Evolutionary conservation across 1,140 invertebrate species (phyloP), one percentile per base, ranked within the genome.

Genomic region (Trichonephila inaurata): DNA sequence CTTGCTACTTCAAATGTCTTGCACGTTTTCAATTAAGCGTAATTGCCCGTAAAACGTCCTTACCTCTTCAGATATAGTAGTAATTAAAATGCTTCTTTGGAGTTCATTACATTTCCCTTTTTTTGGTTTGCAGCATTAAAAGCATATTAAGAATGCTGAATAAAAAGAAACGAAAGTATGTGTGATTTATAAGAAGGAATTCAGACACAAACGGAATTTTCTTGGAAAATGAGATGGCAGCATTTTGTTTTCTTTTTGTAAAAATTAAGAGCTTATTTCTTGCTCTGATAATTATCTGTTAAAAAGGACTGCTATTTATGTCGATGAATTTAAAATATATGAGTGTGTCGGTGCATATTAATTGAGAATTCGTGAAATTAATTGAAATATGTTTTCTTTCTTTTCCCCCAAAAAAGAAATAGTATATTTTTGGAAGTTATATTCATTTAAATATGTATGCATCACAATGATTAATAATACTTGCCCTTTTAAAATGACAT

Each of bases 1-100:
- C 7, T 10, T n/a, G 86, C 51, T 21, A 44, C 61, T 88, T 88
- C 5, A 88, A 88, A 88, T 88, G 60, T 33, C 62, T 28, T 64
- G 60, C 86, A 88, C 86, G 86, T 88, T 88, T 88, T 88, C 86
- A 64, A 88, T 88, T 88, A 88, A 64, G 62, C 33, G 60, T 88
- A 88, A 88, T 88, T 88, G 86, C 60, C 86, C 86, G 86, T 44
- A 88, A 88, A 88, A 88, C 86, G 60, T 88, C 86, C 86, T 88
- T 88, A 64, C 62, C 86, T 88, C 61, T 64, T 88, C 86, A 88
- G 33, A 64, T 64, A 62, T 88, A 64, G 24, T 64, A 64, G 62
- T 88, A 88, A 88, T 88, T 88, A 88, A 88, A 88, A 88, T 58
- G 61, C 62, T 88, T 88, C 86, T 88, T 64, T 44, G 60, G 33